Evolutionary conservation across 2,888 invertebrate genomes (phyloP).

Genomic region (Ophraella communa): DNA sequence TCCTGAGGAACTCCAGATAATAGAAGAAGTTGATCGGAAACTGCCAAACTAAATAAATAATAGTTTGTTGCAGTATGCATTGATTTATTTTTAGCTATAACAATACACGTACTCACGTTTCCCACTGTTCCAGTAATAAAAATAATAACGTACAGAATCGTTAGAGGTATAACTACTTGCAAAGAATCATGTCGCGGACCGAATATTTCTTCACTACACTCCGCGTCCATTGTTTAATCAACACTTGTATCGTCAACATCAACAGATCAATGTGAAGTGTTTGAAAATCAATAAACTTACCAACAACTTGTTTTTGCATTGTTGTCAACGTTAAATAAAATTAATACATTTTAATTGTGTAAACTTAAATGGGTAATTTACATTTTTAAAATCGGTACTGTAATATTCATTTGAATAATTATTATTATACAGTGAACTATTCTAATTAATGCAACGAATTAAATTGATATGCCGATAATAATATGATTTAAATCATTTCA

Average conservation of each 20-base stretch:
- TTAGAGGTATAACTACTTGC: conserved; percentile 70
- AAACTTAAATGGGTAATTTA: background rate
- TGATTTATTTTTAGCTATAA: conserved; percentile 80
- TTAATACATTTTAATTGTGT: background rate
- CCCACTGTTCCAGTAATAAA: conserved; percentile 81
- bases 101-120: conserved; percentile 83
- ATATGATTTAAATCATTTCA: too few relatives aligned
- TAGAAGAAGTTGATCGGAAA: conserved; percentile 81
- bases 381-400: background rate
- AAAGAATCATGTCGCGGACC: conserved; percentile 46
- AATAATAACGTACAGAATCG: conserved; percentile 77
- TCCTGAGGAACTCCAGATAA: conserved; percentile 84
- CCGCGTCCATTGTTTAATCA: conserved; percentile 8
- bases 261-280: background rate
- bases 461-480: too few relatives aligned
- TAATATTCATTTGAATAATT: background rate
- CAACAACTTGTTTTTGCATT: conserved; percentile 13
- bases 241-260: background rate
- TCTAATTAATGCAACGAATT: too few relatives aligned
- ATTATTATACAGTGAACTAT: background rate
- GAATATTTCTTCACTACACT: conserved; percentile 36
- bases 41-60: conserved; percentile 84
- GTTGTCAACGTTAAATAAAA: conserved; percentile 11
- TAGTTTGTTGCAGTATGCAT: conserved; percentile 85
- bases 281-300: background rate